Conservation (phyloP, 1,140 invertebrate genomes). For the Aphidius ervi region DNA sequence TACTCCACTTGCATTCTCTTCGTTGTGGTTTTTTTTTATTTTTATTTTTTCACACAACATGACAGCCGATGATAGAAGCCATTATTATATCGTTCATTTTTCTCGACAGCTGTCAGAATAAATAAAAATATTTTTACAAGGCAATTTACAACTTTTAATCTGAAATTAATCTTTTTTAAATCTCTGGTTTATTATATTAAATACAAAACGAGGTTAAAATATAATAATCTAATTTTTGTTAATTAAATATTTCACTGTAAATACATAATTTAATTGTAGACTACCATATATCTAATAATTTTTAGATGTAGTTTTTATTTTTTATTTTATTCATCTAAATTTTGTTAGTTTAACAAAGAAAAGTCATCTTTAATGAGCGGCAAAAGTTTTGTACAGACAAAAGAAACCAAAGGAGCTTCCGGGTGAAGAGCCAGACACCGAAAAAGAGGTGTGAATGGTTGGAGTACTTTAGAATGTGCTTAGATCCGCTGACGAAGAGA, state of each 20-base stretch:
- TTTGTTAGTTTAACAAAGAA: not conserved
- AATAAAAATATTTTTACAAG: slow-evolving; percentile 3
- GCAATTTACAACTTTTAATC: slow-evolving; percentile 2
- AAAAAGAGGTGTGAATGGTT: not conserved
- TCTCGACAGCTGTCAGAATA: slow-evolving; percentile 17
- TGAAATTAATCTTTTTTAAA: not conserved
- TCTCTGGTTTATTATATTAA: too few relatives aligned
- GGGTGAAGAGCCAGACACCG: not conserved
- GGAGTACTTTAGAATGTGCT: not conserved
- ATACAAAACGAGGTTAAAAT: too few relatives aligned
- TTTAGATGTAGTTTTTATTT: not conserved
- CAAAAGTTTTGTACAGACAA: slow-evolving; percentile 7
- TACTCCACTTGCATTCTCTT: too few relatives aligned
- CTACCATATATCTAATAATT: too few relatives aligned
- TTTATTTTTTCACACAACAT: not conserved
- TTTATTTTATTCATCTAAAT: not conserved
- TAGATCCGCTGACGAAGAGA: too few relatives aligned
- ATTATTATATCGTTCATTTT: slow-evolving; percentile 18
- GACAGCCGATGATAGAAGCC: slow-evolving; percentile 7
- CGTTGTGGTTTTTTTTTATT: slow-evolving; percentile 1
- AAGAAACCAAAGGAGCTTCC: slow-evolving; percentile 10
- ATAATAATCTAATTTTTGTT: too few relatives aligned
- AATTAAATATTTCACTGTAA: too few relatives aligned
- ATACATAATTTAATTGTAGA: too few relatives aligned
- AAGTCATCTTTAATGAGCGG: too few relatives aligned